Evolutionary conservation across 2,797 vertebrate genomes (phyloP), one percentile per base, ranked within the genome.

Genomic region (Malacoctenus gilli): DNA sequence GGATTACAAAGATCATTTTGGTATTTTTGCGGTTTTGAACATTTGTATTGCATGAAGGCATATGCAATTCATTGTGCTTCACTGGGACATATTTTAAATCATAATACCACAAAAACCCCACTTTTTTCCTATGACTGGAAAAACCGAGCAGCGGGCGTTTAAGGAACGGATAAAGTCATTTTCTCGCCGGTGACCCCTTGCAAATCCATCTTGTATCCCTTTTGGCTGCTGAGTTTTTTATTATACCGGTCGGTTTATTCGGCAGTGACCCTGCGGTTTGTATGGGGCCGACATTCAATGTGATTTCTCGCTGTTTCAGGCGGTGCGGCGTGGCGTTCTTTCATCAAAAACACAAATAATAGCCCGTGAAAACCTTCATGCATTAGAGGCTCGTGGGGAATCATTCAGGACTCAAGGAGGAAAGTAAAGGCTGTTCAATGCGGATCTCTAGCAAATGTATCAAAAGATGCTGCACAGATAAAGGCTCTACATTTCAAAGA

Each of bases 171-270:
- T 60, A 68, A 37, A 28, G 54, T 20, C 18, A 47, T 64, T 77
- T 70, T 53, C 32, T 43, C 46, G 20, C 67, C 43, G 8, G 10
- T 67, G 61, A 72, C 58, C n/a, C 63, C 62, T 51, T 54, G 65
- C 42, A 47, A 51, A 77, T 77, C 44, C 44, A 63, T 78, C 62
- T 59, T 57, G 53, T 61, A 50, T 18, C 23, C 35, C 43, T 20
- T n/a, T 28, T 34, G 23, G 54, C 65, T 77, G 63, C 54, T 76
- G 51, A 75, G 44, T 48, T 69, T 61, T 75, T 75, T 80, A 77
- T 70, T 42, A 35, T 41, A 43, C 48, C 57, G 44, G 15, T 58
- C 50, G 68, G 57, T 80, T 81, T 69, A 81, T 51, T 71, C 32
- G 65, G 44, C 21, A 56, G 50, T 68, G 68, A 68, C 7, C 31